Conservation (phyloP, 2,113 vertebrate genomes). For the Halichoeres trimaculatus region DNA sequence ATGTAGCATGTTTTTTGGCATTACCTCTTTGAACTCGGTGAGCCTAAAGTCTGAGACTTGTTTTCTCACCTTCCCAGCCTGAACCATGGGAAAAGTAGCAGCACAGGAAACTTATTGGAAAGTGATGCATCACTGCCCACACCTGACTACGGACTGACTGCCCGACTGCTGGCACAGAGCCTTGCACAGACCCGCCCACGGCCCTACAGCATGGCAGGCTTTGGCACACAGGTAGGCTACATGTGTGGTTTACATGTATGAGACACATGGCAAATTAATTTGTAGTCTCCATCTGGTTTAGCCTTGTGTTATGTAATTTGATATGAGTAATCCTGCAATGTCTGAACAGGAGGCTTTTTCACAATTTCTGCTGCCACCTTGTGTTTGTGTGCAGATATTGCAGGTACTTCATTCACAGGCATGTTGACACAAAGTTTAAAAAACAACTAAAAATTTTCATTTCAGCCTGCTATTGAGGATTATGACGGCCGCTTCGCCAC, state of each 20-base stretch:
- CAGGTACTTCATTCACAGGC: not conserved
- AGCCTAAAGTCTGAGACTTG: slow-evolving; percentile 30
- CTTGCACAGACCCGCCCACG: slow-evolving; percentile 91
- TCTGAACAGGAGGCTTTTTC: not conserved
- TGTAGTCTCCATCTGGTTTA: slow-evolving; percentile 31
- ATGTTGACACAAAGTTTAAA: slow-evolving; percentile 6
- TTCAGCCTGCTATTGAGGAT: slow-evolving; percentile 90
- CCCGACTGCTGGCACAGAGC: slow-evolving; percentile 89
- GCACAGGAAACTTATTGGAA: slow-evolving; percentile 96
- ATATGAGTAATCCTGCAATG: slow-evolving; percentile 60
- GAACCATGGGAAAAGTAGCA: slow-evolving; percentile 97
- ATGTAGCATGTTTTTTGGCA: slow-evolving; percentile 58
- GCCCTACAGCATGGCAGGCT: slow-evolving; percentile 97
- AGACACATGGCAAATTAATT: slow-evolving; percentile 36
- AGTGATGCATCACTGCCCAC: slow-evolving; percentile 91
- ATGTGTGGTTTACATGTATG: not conserved
- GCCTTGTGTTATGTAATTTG: slow-evolving; percentile 51
- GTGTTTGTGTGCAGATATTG: slow-evolving; percentile 44
- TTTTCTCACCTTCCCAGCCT: slow-evolving; percentile 81
- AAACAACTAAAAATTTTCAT: slow-evolving; percentile 28
- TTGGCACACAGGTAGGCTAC: slow-evolving; percentile 90
- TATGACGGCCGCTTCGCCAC: slow-evolving; percentile 92
- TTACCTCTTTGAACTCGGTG: not conserved
- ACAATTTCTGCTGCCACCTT: slow-evolving; percentile 67
- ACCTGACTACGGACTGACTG: slow-evolving; percentile 92